phyloP scores from a whole-genome alignment of 1,140 invertebrate species.

The Portunus trituberculatus region DNA sequence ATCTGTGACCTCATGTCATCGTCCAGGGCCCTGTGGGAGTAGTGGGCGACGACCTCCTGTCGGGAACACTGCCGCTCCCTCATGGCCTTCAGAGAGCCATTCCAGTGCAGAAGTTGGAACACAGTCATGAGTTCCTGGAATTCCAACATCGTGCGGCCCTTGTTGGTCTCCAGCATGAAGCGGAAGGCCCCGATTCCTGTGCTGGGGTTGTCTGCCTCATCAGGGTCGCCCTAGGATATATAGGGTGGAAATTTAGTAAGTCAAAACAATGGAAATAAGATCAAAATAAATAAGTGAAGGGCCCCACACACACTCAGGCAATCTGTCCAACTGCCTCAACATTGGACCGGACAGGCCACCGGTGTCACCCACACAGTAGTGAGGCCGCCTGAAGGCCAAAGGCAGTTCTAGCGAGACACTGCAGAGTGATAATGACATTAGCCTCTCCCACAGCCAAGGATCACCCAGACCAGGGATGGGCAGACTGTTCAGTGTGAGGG shows the following conservation, averaged over 20 bases:
- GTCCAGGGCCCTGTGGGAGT: conserved; percentile 91
- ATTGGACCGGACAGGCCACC: too few relatives aligned
- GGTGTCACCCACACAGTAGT: too few relatives aligned
- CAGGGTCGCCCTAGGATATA: conserved; percentile 82
- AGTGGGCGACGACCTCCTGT: conserved; percentile 92
- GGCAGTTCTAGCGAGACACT: too few relatives aligned
- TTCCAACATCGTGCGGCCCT: conserved; percentile 95
- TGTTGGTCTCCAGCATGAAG: conserved; percentile 96
- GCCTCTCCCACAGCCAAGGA: too few relatives aligned
- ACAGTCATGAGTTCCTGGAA: conserved; percentile 98
- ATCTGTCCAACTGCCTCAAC: too few relatives aligned
- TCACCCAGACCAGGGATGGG: too few relatives aligned
- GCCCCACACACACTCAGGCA: too few relatives aligned
- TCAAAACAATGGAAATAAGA: too few relatives aligned
- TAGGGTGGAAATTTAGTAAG: not conserved
- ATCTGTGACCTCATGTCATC: conserved; percentile 98
- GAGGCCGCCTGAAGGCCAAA: too few relatives aligned
- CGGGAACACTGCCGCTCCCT: conserved; percentile 95
- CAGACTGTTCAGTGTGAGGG: too few relatives aligned
- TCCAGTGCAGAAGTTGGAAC: conserved; percentile 97
- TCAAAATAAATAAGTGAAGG: too few relatives aligned
- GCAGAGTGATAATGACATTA: too few relatives aligned
- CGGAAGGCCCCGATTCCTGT: conserved; percentile 95
- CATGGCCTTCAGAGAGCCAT: conserved; percentile 90
- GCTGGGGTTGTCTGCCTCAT: conserved; percentile 84